Evolutionary conservation across 2,797 vertebrate genomes (phyloP).

Genomic region (Cossypha polioptera): DNA sequence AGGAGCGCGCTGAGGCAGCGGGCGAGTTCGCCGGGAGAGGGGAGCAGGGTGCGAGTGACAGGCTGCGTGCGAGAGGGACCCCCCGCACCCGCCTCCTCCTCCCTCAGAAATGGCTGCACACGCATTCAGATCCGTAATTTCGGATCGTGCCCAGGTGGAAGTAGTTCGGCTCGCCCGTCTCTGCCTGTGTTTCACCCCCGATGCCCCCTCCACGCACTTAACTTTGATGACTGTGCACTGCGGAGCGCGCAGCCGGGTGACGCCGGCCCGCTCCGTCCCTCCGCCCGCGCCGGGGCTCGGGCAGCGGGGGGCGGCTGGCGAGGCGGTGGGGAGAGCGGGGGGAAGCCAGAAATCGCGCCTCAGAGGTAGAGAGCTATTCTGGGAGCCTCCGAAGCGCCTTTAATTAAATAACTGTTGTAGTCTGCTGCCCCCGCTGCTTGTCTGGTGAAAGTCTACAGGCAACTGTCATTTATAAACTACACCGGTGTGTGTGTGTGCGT

Average conservation of each 20-base stretch:
- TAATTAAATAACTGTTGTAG: conserved; percentile 75
- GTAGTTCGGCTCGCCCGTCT: not conserved
- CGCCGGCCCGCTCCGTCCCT: not conserved
- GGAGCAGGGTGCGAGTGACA: not conserved
- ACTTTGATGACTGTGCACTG: conserved; percentile 78
- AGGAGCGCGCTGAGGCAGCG: not conserved
- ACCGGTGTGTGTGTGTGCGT: not conserved
- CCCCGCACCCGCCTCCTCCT: not conserved
- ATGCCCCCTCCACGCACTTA: conserved; percentile 27
- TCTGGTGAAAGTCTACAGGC: conserved; percentile 72
- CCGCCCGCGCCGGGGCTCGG: not conserved
- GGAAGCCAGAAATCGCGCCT: conserved; percentile 25
- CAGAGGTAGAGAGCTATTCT: conserved; percentile 63
- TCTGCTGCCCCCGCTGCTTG: conserved; percentile 79
- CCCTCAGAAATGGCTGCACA: conserved; percentile 54
- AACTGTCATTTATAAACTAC: conserved; percentile 65
- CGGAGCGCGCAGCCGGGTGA: conserved; percentile 33
- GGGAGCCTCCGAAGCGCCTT: conserved; percentile 61
- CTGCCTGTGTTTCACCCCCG: not conserved
- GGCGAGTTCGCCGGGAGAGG: not conserved
- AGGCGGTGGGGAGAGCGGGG: not conserved
- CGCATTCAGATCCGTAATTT: not conserved
- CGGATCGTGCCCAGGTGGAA: not conserved
- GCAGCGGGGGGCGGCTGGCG: not conserved
- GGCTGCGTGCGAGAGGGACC: not conserved